Base-by-base conservation (phyloP, 1,140 invertebrate species). In the Heliconius hewitsoni region DNA sequence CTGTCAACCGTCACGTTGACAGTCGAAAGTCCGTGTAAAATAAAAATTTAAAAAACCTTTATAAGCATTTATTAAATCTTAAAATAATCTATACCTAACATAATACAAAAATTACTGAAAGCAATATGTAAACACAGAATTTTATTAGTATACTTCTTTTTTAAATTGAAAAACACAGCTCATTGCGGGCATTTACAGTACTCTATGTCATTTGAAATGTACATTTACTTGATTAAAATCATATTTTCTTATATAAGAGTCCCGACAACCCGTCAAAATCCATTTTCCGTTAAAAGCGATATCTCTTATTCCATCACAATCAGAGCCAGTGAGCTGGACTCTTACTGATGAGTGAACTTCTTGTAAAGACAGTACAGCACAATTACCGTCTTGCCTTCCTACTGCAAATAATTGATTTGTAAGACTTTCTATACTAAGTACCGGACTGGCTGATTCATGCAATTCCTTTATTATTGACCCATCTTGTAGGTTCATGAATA, bases 231-330 rank as follows among this genome's bases (percentile, higher is more conserved):
- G 92, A 79, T 94, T 93, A 70, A 90, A 91, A 79, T 95, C 91
- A 89, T 96, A 96, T 88, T 96, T 96, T 79, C 96, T 91, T 60
- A 96, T 93, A 50, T 86, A 80, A 23, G 93, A 90, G 89, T 96
- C 96, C 80, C 96, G 89, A 82, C 95, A 95, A 2, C 91, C 95
- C 3, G 96, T 95, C 77, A 95, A 95, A 23, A 96, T 89, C 91
- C 95, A 95, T 81, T 93, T 94, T 18, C 93, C 93, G 86, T 96
- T 96, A 75, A 93, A 95, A 5, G 94, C 89, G 52, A 96, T 86
- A 80, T 95, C 94, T 85, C 96, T 95, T 34, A 96, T 95, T 11
- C 96, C 96, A 85, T 97, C 97, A 93, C 95, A 96, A 84, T 97
- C 96, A 5, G 97, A 95, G 1, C 97, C 97, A 27, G 96, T 96